Base-by-base conservation (phyloP, 2,888 invertebrate genomes). In the Blastobasis lacticolella region DNA sequence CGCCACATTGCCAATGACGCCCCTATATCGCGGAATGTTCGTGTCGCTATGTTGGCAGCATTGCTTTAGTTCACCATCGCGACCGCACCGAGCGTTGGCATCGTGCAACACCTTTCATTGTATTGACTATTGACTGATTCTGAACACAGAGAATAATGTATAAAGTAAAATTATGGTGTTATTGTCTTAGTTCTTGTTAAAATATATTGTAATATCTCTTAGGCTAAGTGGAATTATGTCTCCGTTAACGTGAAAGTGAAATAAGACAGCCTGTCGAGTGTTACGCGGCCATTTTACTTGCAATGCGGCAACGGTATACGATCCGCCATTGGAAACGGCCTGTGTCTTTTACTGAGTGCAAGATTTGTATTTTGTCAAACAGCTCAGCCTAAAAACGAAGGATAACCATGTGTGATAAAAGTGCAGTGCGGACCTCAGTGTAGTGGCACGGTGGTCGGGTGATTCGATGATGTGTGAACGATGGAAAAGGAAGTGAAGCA, bases 401-500 rank as follows among this genome's bases (percentile, higher is more conserved):
- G 78, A 75, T 81, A 78, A 82, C 81, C 84, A 89, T 89, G 89
- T 85, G 88, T 87, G 79, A 78, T 83, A 81, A 75, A 81, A 81
- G 88, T 88, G 88, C 78, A 82, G 88, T 88, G 87, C 88, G 88
- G 87, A 88, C 83, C 82, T 84, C 81, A 76, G 88, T 88, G 88
- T 83, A 85, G 89, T 87, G 89, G 79, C 83, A 88, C 89, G 86
- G 88, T 86, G 87, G 85, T 85, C 86, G 87, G 83, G 88, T 88
- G 89, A 78, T 87, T 84, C 84, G 84, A 89, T 89, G 85, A 89
- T 90, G 90, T 90, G 89, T 84, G 88, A 90, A 91, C 90, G 90
- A 93, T 93, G 93, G 93, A 94, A 91, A 93, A 92, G 91, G 93
- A 94, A 91, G 92, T 93, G 90, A 94, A 94, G 90, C 94, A 94